These are phyloP conservation scores for Bucorvus abyssinicus DNA, from an alignment of 2,797 vertebrate genomes.

Conservation along the genomic window DNA sequence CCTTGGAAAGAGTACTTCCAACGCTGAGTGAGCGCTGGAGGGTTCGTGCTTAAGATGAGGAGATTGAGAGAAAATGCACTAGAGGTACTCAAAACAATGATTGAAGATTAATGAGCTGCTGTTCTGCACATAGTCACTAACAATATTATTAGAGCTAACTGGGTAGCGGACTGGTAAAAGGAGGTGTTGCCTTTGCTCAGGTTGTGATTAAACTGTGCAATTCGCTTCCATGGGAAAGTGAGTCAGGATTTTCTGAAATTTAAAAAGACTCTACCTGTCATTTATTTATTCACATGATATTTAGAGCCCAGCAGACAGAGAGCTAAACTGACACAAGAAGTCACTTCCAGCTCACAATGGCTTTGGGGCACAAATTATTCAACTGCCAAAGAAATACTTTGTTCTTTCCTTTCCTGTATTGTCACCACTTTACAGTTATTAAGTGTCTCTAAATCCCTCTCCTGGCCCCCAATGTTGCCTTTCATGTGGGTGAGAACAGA, in stretches of 20 bases:
- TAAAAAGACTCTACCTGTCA: not conserved
- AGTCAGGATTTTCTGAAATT: not conserved
- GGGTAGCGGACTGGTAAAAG: not conserved
- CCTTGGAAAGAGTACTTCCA: not conserved
- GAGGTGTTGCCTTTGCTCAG: not conserved
- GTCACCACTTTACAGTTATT: constrained; percentile 17
- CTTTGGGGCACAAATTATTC: constrained; percentile 18
- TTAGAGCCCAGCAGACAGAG: not conserved
- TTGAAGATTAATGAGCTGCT: not conserved
- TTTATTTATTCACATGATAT: not conserved
- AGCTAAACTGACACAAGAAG: not conserved
- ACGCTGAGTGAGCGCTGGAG: not conserved
- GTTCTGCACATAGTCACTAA: not conserved
- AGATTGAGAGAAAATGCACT: not conserved
- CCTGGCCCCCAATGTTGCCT: not conserved
- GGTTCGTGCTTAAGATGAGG: not conserved
- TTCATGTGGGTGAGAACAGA: not conserved
- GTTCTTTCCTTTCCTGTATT: not conserved
- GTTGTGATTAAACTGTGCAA: not conserved
- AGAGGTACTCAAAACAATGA: not conserved
- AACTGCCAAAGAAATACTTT: not conserved
- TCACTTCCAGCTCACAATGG: not conserved
- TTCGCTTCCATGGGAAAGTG: not conserved
- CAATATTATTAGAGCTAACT: not conserved
- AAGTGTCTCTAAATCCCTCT: constrained; percentile 6